Evolutionary conservation across 30 jellyfish, hydroid and myxozoan genomes (phyloP), one percentile per base, ranked within the genome.

Genomic region (Calvadosia cruxmelitensis): DNA sequence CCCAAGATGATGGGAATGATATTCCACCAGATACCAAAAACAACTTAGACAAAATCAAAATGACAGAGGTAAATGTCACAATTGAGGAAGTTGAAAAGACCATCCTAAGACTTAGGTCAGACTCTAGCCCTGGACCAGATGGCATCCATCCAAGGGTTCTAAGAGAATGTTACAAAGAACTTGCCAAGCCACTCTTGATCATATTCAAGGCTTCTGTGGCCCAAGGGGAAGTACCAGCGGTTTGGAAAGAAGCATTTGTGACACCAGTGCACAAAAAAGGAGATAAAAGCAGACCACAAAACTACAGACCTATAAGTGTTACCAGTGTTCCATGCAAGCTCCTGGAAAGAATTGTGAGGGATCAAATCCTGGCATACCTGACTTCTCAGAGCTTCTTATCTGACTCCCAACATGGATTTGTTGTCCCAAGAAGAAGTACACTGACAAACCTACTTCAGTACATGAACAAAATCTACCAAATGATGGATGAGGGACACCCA

Each of bases 301-400:
- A 53, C 34, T 52, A 76, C 51, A 52, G 88, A 69, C 81, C 79
- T 2, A 78, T 75, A 32, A 53, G 69, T n/a, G 29, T 75, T 64
- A 75, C 79, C 34, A 49, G 73, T 49, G 64, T 75, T 53, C 78
- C 78, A 67, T 75, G 86, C 73, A 75, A 75, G 73, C 78, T 65
- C 35, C 71, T 75, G 33, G 84, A 73, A 33, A 75, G 50, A 26
- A n/a, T 73, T 27, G 31, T 71, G 76, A 73, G 64, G 64, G 34
- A 75, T 61, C 69, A n/a, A n/a, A n/a, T n/a, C n/a, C n/a, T n/a
- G n/a, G n/a, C n/a, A n/a, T n/a, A n/a, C n/a, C n/a, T 74, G 65
- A 72, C 32, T 31, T 49, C 48, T 63, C 29, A 23, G 32, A 64
- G 66, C 31, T 48, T 74, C 33, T 48, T 74, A 49, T 28, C 85